A percentile compares a stretch with the other conserved stretches of the same genome.
Conservation (phyloP, 2,888 invertebrate genomes). For the Balanococcus diminutus region DNA sequence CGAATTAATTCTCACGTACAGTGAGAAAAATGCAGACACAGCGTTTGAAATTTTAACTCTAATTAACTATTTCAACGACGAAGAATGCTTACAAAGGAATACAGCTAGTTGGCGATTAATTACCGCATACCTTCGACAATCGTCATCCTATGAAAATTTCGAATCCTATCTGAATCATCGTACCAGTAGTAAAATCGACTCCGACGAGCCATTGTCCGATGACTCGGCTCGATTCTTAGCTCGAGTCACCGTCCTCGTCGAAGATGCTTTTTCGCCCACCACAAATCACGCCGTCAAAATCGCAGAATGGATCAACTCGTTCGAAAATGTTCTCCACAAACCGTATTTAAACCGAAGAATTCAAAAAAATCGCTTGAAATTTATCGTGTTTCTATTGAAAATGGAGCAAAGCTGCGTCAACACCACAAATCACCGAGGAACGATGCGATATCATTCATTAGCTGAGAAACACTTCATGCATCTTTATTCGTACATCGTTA, state of each 20-base stretch:
- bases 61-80: constrained; percentile 14
- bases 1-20: background rate
- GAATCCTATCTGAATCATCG: background rate
- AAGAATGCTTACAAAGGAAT: constrained; percentile 32
- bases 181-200: background rate
- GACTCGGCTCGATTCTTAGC: background rate
- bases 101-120: background rate
- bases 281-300: background rate
- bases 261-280: background rate
- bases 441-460: background rate
- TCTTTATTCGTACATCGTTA: background rate
- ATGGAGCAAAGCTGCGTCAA: background rate
- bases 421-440: background rate
- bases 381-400: constrained; percentile 6
- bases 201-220: background rate
- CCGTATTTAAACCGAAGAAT: background rate
- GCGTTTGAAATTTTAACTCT: background rate
- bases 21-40: background rate
- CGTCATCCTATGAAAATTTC: background rate
- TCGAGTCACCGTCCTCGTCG: background rate
- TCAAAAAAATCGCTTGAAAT: constrained; percentile 36
- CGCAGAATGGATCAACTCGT: background rate
- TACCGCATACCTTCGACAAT: background rate
- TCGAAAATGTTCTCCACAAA: background rate
- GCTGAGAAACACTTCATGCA: background rate